Conservation (phyloP, 2,888 invertebrate species). For the Lamellibrachia satsuma region DNA sequence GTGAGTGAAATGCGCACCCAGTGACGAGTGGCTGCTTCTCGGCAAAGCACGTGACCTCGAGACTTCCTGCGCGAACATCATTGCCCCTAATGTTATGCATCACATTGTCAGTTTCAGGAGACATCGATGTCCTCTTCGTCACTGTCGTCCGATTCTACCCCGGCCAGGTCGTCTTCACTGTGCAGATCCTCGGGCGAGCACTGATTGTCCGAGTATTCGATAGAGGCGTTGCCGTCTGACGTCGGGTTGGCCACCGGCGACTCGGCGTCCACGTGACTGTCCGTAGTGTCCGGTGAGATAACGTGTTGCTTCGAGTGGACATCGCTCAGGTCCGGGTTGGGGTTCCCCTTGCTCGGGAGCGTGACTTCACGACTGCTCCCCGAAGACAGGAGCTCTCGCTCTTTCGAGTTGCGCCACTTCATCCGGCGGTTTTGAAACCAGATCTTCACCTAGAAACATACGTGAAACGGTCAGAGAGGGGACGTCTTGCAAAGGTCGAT, state of each 20-base stretch:
- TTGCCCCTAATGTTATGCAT: neutral
- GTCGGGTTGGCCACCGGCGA: neutral
- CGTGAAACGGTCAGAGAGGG: neutral
- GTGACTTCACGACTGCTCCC: slow-evolving; percentile 96
- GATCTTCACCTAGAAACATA: slow-evolving; percentile 76
- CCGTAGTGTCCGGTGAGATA: neutral
- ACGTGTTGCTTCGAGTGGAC: neutral
- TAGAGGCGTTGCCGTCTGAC: neutral
- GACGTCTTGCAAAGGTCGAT: neutral
- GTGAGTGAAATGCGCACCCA: neutral
- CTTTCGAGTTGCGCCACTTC: slow-evolving; percentile 99
- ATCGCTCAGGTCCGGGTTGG: slow-evolving; percentile 92
- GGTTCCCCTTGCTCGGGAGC: slow-evolving; percentile 94
- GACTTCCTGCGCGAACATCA: neutral
- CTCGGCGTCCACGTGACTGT: neutral
- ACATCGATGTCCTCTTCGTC: slow-evolving; percentile 2
- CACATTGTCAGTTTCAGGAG: neutral
- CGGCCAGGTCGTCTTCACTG: neutral
- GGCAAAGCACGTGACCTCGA: neutral
- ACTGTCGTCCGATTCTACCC: neutral
- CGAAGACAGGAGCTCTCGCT: slow-evolving; percentile 89
- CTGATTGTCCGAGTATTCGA: neutral
- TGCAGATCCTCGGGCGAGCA: neutral
- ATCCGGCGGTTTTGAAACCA: slow-evolving; percentile 98
- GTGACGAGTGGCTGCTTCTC: neutral